Evolutionary conservation across 92 coral and sea anemone genomes (phyloP).

Genomic region (Metridium senile): DNA sequence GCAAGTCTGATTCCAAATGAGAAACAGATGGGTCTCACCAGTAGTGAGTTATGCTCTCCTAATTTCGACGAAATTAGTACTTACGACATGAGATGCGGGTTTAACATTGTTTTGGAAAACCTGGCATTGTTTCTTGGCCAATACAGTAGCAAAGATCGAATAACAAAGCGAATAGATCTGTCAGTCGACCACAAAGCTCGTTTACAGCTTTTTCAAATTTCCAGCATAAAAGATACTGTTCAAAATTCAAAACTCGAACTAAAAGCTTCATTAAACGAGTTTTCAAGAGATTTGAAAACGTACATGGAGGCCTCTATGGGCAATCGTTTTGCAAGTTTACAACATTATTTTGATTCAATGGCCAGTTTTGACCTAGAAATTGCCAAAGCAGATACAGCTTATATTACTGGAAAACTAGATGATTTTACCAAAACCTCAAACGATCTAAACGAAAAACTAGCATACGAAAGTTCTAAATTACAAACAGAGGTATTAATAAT

Average conservation of each 20-base stretch:
- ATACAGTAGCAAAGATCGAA: constrained; percentile 40
- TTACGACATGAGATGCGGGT: constrained; percentile 42
- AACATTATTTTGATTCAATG: constrained; percentile 31
- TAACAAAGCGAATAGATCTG: constrained; percentile 33
- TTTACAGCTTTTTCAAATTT: constrained; percentile 49
- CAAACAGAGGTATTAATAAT: constrained; percentile 27
- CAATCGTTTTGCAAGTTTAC: constrained; percentile 39
- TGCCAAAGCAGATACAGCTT: constrained; percentile 52
- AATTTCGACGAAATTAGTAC: constrained; percentile 38
- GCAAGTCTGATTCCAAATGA: constrained; percentile 41
- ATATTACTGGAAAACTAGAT: constrained; percentile 33
- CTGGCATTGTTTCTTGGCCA: constrained; percentile 43
- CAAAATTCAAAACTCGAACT: constrained; percentile 51
- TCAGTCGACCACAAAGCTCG: constrained; percentile 45
- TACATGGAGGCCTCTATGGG: constrained; percentile 49
- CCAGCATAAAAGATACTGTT: constrained; percentile 50
- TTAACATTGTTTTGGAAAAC: constrained; percentile 46
- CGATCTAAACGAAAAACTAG: constrained; percentile 29
- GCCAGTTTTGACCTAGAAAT: constrained; percentile 50
- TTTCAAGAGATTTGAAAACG: constrained; percentile 36
- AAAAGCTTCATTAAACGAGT: constrained; percentile 35
- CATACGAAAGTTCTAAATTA: constrained; percentile 37
- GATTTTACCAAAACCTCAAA: constrained; percentile 40
- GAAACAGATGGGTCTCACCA: constrained; percentile 51
- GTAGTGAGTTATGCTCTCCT: constrained; percentile 42